Base-by-base conservation (phyloP, 2,888 invertebrate species). In the Torymus aiolomorphi region DNA sequence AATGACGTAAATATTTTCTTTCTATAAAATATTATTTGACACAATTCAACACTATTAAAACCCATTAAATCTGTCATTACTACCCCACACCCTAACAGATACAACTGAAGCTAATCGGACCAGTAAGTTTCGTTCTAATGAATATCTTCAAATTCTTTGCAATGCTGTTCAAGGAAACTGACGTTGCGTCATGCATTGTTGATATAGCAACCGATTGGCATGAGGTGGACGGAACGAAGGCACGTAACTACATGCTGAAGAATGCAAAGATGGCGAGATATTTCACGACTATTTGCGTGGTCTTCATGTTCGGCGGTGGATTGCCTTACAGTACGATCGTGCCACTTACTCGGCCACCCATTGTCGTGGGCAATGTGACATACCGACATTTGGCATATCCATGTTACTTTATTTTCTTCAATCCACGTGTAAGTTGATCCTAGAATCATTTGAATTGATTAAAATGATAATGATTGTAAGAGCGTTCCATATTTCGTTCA, bases 71-170 rank as follows among this genome's bases (percentile, higher is more conserved):
- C 24, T 24, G 24, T 24, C 24, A 3, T 24, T 24, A 24, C 24
- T 24, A 3, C 3, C 24, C 3, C 24, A 24, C 3, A 24, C 3
- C 18, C 54, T 20, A 11, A 16, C 51, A 80, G 80, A 16, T 51
- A 2, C 83, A 83, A 18, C 62, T 88, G 10, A 86, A 85, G 63
- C 82, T 86, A 69, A 82, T 84, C 0, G 88, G 88, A 3, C 86
- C 88, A 0, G 62, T 86, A 31, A 87, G 85, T n/a, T 88, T 87
- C 57, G 86, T 84, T 62, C 14, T 85, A 1, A 86, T 88, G 84
- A 84, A 86, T 0, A 80, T 84, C 0, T 16, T 83, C 0, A 88
- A 88, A 31, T 84, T 86, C 57, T 78, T 75, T 14, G 82, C 82
- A 0, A 71, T 88, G 0, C 12, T 86, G 0, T 61, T 80, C 2